A percentile compares a stretch with the other conserved stretches of the same genome.
Conservation (phyloP, 2,113 vertebrate genomes). For the Tachuris rubrigastra region DNA sequence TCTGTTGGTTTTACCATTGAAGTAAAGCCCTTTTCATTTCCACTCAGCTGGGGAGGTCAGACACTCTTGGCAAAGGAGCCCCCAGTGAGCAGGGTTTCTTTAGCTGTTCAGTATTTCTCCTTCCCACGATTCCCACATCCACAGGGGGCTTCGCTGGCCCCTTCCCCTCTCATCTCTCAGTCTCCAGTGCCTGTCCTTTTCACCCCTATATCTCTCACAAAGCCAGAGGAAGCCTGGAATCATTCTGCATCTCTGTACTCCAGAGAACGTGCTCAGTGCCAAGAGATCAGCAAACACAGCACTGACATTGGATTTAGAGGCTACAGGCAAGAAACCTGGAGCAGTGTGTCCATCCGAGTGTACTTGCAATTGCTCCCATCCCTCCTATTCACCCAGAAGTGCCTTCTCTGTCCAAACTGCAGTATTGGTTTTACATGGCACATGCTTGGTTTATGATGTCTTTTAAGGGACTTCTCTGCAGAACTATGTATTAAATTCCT, state of each 20-base stretch:
- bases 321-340: background rate
- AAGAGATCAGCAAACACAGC: rapidly evolving
- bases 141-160: background rate
- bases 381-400: background rate
- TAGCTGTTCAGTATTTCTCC: background rate
- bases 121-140: background rate
- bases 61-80: background rate
- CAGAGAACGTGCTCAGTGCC: rapidly evolving
- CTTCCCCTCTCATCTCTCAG: background rate
- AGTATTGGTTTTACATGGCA: rapidly evolving
- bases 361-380: rapidly evolving
- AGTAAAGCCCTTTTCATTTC: background rate
- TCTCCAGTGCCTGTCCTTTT: background rate
- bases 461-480: background rate
- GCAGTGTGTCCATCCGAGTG: rapidly evolving
- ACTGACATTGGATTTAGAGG: rapidly evolving
- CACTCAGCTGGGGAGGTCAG: background rate
- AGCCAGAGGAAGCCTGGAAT: background rate
- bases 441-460: background rate
- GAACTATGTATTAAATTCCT: background rate
- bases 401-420: background rate
- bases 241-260: background rate
- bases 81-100: background rate
- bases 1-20: background rate
- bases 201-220: background rate